Conservation (phyloP, 2,888 invertebrate species). For the Aphidoletes aphidimyza region DNA sequence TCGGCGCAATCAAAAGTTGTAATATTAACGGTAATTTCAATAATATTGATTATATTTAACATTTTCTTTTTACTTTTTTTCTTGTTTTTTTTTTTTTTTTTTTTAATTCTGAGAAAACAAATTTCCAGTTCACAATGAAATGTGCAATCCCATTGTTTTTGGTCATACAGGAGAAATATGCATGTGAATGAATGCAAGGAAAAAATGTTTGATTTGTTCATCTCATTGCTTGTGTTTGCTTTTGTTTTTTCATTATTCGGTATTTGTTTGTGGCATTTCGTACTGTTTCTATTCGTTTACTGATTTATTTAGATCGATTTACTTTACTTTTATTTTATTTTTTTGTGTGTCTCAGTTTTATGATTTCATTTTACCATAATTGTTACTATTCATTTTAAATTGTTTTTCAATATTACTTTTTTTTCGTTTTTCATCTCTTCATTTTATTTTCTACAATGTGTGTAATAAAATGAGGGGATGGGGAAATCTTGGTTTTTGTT, state of each 20-base stretch:
- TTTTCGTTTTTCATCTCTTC: too few relatives aligned
- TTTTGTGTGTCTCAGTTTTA: not conserved
- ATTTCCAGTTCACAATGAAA: not conserved
- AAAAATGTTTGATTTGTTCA: constrained; percentile 25
- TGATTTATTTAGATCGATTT: not conserved
- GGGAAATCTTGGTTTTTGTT: too few relatives aligned
- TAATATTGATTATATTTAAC: not conserved
- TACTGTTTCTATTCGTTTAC: not conserved
- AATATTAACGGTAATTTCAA: not conserved
- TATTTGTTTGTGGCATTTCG: not conserved
- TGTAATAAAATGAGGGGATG: too few relatives aligned
- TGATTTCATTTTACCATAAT: constrained; percentile 20
- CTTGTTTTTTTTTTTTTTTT: too few relatives aligned
- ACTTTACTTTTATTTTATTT: not conserved
- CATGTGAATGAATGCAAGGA: not conserved
- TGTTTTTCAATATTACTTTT: not conserved
- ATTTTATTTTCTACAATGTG: not conserved
- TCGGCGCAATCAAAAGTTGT: not conserved
- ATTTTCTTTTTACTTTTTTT: not conserved
- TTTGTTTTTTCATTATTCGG: not conserved
- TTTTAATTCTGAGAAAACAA: not conserved
- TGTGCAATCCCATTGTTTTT: not conserved
- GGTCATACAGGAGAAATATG: not conserved
- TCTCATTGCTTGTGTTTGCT: not conserved
- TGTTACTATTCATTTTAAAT: constrained; percentile 7